phyloP scores from a whole-genome alignment of 2,888 invertebrate species.

The Tachystola acroxantha region DNA sequence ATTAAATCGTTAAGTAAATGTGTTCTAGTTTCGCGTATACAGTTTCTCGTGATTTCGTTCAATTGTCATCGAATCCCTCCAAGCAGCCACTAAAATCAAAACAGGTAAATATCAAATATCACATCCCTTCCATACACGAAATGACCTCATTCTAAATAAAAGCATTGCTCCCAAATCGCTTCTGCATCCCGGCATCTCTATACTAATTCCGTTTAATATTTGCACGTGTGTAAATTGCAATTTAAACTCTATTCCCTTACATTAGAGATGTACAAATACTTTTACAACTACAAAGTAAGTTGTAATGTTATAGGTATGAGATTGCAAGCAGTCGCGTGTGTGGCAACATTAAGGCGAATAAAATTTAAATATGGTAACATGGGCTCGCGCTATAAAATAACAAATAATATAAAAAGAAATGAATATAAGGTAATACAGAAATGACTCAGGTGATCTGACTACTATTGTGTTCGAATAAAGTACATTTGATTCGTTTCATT shows the following conservation, averaged over 20 bases:
- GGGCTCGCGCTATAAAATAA: conserved; percentile 60
- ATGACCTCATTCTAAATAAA: conserved; percentile 72
- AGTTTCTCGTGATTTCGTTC: no score
- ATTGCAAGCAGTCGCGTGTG: conserved; percentile 69
- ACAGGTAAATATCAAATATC: conserved; percentile 63
- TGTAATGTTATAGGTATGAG: conserved; percentile 59
- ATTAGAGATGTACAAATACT: conserved; percentile 17
- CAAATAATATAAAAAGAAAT: conserved; percentile 61
- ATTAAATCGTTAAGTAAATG: no score
- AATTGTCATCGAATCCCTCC: conserved; percentile 4
- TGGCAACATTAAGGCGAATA: conserved; percentile 75
- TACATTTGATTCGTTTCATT: no score
- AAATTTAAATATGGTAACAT: conserved; percentile 76
- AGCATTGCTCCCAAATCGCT: conserved; percentile 72
- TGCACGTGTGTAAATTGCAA: conserved; percentile 7
- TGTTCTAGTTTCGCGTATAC: no score
- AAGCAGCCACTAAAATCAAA: conserved; percentile 49
- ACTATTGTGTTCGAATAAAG: no score
- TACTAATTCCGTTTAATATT: conserved; percentile 24
- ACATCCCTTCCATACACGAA: conserved; percentile 44
- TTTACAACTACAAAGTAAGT: conserved; percentile 14
- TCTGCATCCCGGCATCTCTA: conserved; percentile 64
- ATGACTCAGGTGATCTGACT: not conserved
- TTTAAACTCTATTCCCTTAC: conserved; percentile 22
- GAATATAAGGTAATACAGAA: conserved; percentile 29